Conservation (phyloP, 2,113 vertebrate genomes). For the Chiloscyllium plagiosum region DNA sequence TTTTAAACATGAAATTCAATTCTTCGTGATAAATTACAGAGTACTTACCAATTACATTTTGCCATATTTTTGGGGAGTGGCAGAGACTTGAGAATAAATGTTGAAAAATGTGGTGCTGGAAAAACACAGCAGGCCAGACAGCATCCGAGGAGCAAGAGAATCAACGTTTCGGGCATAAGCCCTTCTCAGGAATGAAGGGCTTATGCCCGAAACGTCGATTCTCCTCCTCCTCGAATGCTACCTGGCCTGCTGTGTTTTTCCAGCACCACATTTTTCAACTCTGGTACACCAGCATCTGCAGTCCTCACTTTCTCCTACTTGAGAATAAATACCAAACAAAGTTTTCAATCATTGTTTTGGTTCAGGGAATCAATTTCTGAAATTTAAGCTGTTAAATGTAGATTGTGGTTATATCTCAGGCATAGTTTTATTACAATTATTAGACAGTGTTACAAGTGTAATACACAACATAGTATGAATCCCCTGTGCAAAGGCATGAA, state of each 20-base stretch:
- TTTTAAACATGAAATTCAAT: slow-evolving; percentile 23
- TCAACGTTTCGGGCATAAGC: too few species aligned
- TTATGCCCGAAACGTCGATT: too few species aligned
- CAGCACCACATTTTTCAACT: too few species aligned
- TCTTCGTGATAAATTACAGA: neutral
- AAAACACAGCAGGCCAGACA: too few species aligned
- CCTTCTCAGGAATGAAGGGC: too few species aligned
- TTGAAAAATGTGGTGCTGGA: too few species aligned
- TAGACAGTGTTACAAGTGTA: neutral
- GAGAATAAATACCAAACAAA: neutral
- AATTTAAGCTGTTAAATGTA: neutral
- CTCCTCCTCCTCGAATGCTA: too few species aligned
- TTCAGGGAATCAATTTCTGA: neutral
- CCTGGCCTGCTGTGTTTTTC: too few species aligned
- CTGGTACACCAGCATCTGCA: too few species aligned
- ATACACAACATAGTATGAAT: neutral
- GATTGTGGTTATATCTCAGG: neutral
- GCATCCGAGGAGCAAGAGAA: too few species aligned
- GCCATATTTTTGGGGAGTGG: neutral
- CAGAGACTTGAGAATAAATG: neutral
- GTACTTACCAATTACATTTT: neutral
- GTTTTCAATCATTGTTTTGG: neutral
- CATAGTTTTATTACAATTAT: neutral
- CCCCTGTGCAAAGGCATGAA: neutral
- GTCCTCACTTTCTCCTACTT: neutral